Conservation (phyloP, 1,140 invertebrate species). For the Delia radicum region DNA sequence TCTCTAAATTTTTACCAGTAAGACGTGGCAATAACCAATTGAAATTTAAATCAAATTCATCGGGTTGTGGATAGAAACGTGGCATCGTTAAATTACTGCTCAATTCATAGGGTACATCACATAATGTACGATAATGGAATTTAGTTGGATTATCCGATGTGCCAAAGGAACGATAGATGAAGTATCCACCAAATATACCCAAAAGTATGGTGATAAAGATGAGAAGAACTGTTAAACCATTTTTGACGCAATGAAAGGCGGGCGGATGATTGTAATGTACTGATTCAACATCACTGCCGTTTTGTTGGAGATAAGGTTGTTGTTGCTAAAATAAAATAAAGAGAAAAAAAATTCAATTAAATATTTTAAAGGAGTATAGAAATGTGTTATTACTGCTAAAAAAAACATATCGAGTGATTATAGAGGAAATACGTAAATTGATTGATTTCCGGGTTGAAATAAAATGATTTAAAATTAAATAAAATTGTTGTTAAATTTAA, state of each 20-base stretch:
- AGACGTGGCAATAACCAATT: constrained; percentile 43
- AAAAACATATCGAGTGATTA: no score
- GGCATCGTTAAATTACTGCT: constrained; percentile 47
- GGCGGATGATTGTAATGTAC: constrained; percentile 59
- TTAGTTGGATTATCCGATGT: constrained; percentile 60
- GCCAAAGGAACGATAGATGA: constrained; percentile 75
- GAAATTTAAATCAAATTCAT: constrained; percentile 44
- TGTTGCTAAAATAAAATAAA: constrained; percentile 3
- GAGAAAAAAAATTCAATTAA: neutral
- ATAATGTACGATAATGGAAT: constrained; percentile 67
- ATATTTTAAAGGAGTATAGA: no score
- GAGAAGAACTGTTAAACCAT: constrained; percentile 70
- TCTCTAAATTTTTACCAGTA: constrained; percentile 17
- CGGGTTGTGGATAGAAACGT: constrained; percentile 46
- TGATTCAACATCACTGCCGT: constrained; percentile 52
- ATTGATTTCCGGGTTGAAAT: no score
- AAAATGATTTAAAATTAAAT: no score
- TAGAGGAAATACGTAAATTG: no score
- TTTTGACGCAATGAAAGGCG: constrained; percentile 62
- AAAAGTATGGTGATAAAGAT: constrained; percentile 72
- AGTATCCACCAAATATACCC: constrained; percentile 74
- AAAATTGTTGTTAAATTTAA: no score
- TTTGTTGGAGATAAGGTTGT: constrained; percentile 22
- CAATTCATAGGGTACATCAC: constrained; percentile 65
- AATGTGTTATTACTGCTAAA: no score